Conservation (phyloP, 2,888 invertebrate genomes). For the Drosophila limbata region DNA sequence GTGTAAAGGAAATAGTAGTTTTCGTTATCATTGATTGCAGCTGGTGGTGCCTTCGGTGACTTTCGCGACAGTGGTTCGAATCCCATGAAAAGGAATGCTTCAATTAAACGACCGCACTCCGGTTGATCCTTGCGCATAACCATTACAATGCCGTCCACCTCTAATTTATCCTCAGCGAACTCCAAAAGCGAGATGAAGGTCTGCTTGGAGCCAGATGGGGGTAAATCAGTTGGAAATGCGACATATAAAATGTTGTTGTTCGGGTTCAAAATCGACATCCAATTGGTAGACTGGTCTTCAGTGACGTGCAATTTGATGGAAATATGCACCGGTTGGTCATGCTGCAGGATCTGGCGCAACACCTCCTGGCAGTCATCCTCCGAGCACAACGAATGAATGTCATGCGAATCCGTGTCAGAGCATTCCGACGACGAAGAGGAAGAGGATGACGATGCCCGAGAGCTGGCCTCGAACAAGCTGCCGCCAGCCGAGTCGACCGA, state of each 20-base stretch:
- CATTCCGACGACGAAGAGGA: slow-evolving; percentile 77
- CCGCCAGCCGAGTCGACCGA: slow-evolving; percentile 85
- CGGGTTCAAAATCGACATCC: slow-evolving; percentile 90
- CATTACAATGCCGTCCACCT: slow-evolving; percentile 91
- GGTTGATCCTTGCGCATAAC: slow-evolving; percentile 93
- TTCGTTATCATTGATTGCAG: slow-evolving; percentile 87
- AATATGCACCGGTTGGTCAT: slow-evolving; percentile 89
- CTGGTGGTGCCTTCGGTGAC: slow-evolving; percentile 90
- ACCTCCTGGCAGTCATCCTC: slow-evolving; percentile 86
- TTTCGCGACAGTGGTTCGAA: slow-evolving; percentile 94
- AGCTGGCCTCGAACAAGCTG: slow-evolving; percentile 75
- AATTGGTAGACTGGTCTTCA: slow-evolving; percentile 91
- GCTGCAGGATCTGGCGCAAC: slow-evolving; percentile 88
- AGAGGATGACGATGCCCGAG: slow-evolving; percentile 72
- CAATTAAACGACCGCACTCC: slow-evolving; percentile 94
- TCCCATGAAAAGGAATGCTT: slow-evolving; percentile 99
- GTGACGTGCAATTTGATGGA: slow-evolving; percentile 92
- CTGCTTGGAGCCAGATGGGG: slow-evolving; percentile 97
- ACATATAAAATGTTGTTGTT: slow-evolving; percentile 92
- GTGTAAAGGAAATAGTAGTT: slow-evolving; percentile 87
- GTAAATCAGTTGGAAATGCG: slow-evolving; percentile 93
- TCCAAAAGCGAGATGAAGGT: slow-evolving; percentile 97
- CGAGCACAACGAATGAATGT: slow-evolving; percentile 83
- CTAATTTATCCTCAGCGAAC: slow-evolving; percentile 97
- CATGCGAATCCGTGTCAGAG: slow-evolving; percentile 84